Base-by-base conservation (phyloP, 2,797 vertebrate genomes). In the Steatocranus sp. region DNA sequence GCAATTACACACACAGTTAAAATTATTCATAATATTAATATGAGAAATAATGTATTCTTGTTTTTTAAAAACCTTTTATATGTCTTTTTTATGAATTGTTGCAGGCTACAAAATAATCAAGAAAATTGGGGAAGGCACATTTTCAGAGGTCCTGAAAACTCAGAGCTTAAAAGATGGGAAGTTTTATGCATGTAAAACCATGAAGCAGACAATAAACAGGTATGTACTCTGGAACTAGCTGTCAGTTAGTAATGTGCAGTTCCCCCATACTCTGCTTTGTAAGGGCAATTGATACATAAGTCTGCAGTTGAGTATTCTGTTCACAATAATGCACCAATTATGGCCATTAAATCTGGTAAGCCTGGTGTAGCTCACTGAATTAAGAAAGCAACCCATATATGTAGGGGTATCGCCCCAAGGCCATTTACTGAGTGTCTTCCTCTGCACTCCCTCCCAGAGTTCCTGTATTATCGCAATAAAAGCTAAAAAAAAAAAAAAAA, bases 111-210 rank as follows among this genome's bases (percentile, higher is more conserved):
- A 95, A 95, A 83, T 94, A 78, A 91, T 98, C 82, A 94, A 95
- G 93, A 97, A 97, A 91, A 97, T 98, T 84, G 97, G 97, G 58
- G 97, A 97, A 89, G 97, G 97, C 30, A 97, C 97, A 1, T 98
- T 98, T 95, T 97, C 97, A 49, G 95, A 97, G 85, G 96, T 98
- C 78, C 82, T 96, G 92, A 97, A 98, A 95, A 95, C 96, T 36
- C 96, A 97, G 90, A 98, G 90, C 93, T 93, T 98, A 80, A 97
- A 94, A 89, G 95, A 98, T 87, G 97, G 97, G 12, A 97, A 95
- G 85, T 96, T 93, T 90, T 97, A 96, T 27, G 97, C 97, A 0
- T 98, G 97, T 89, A 98, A 99, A 92, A 97, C 95, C 30, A 97
- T 97, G 96, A 98, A 98, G 79, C 97, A 97, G 84, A 94, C 79